Conservation (phyloP, 2,888 invertebrate genomes). For the Tromatobia lineatoria region DNA sequence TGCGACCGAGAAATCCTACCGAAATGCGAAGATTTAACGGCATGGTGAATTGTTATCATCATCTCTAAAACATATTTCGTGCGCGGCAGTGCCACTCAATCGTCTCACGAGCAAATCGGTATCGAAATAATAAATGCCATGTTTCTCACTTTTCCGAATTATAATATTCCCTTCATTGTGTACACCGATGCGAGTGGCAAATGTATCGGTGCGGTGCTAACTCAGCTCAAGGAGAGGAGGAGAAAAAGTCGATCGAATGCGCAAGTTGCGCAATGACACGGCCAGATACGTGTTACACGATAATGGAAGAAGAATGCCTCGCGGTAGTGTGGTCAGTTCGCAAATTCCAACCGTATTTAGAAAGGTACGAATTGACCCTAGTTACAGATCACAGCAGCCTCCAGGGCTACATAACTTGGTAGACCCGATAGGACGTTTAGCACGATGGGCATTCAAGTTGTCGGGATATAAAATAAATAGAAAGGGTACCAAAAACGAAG, state of each 20-base stretch:
- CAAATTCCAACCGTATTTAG: too few relatives aligned
- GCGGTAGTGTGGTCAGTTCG: too few relatives aligned
- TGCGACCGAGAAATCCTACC: constrained; percentile 14
- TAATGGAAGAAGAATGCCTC: too few relatives aligned
- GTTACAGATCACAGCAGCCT: too few relatives aligned
- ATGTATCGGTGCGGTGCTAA: not conserved
- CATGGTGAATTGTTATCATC: constrained; percentile 43
- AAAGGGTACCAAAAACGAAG: constrained; percentile 21
- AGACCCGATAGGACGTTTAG: not conserved
- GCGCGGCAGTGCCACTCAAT: not conserved
- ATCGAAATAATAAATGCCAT: not conserved
- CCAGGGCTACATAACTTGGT: too few relatives aligned
- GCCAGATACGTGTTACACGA: too few relatives aligned
- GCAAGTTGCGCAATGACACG: too few relatives aligned
- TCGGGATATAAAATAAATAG: not conserved
- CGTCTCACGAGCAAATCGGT: too few relatives aligned
- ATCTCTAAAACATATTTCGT: constrained; percentile 1
- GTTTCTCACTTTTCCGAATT: not conserved
- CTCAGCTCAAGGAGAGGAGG: not conserved
- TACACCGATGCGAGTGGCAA: too few relatives aligned
- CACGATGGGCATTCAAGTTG: not conserved
- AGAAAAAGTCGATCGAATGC: not conserved
- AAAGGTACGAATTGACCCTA: too few relatives aligned
- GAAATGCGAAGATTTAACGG: constrained; percentile 36
- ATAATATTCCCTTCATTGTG: not conserved